phyloP scores from a whole-genome alignment of 2,797 vertebrate genomes.

The Garrulus glandarius region DNA sequence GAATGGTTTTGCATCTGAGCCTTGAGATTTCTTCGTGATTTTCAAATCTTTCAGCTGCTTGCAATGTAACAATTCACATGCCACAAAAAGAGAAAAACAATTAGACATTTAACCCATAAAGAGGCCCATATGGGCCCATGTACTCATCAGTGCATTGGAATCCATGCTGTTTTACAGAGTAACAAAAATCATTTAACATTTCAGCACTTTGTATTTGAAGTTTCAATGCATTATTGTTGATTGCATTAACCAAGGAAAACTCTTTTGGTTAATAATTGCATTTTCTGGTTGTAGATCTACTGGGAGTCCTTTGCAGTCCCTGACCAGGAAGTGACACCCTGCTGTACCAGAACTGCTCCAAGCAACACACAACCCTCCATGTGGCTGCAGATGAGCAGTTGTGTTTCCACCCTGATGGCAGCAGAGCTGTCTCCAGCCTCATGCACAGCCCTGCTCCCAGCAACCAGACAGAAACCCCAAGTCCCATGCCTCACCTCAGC shows the following conservation, averaged over 20 bases:
- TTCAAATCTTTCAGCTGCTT: background rate
- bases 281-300: background rate
- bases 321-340: background rate
- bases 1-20: background rate
- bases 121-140: background rate
- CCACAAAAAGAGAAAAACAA: background rate
- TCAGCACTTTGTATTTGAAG: background rate
- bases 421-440: background rate
- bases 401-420: accelerated
- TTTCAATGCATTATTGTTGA: background rate
- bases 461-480: background rate
- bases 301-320: background rate
- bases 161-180: background rate
- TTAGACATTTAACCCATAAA: background rate
- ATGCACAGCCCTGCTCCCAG: background rate
- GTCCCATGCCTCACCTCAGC: accelerated
- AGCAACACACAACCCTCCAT: accelerated
- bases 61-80: background rate
- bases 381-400: background rate
- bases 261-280: background rate
- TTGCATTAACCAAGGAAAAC: background rate
- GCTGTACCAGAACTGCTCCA: background rate
- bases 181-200: background rate
- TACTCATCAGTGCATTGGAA: background rate
- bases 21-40: background rate